A percentile compares a stretch with the other conserved stretches of the same genome.
Conservation (phyloP, 2,797 vertebrate genomes). For the Ceryle rudis region DNA sequence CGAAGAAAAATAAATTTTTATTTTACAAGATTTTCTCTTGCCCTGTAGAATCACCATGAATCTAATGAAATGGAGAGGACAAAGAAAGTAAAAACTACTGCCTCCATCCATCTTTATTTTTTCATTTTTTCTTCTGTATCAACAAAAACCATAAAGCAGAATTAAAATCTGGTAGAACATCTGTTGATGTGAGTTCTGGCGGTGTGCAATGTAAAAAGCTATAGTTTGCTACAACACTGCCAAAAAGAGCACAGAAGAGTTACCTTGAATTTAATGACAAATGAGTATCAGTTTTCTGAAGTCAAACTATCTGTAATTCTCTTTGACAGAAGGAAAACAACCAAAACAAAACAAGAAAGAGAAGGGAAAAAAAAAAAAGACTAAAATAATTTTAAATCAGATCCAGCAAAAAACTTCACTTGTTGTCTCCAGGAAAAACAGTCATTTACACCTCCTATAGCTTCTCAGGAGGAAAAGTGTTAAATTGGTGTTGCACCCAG, state of each 20-base stretch:
- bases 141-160: background rate
- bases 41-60: background rate
- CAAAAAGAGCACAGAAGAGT: background rate
- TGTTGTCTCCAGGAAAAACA: background rate
- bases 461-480: background rate
- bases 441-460: fast-evolving
- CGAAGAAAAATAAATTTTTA: background rate
- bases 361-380: fast-evolving
- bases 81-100: background rate
- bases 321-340: background rate
- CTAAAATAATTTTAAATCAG: background rate
- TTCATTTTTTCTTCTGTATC: background rate
- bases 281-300: background rate
- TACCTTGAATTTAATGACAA: background rate
- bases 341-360: background rate
- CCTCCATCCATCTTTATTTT: background rate
- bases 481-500: background rate
- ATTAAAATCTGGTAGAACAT: background rate
- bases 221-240: background rate
- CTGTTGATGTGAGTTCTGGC: background rate
- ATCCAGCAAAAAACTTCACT: background rate
- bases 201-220: background rate
- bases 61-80: fast-evolving
- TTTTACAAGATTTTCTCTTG: background rate
- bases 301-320: background rate